Evolutionary conservation across 2,113 vertebrate genomes (phyloP).

Genomic region (Columba livia): DNA sequence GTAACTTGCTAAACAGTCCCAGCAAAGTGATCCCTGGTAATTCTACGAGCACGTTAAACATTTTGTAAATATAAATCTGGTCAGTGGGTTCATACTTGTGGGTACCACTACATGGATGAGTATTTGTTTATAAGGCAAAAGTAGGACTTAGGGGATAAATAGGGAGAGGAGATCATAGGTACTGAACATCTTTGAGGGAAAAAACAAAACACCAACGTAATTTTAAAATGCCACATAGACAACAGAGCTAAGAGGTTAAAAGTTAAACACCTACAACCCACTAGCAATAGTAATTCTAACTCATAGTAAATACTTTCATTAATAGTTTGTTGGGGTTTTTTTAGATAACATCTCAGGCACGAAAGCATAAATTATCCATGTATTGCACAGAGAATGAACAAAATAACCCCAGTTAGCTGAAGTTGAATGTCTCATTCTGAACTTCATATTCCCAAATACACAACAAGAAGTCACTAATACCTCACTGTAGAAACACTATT

Average conservation of each 20-base stretch:
- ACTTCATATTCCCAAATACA: neutral
- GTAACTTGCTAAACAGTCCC: neutral
- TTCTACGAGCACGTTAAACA: neutral
- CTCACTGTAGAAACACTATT: neutral
- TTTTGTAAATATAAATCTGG: neutral
- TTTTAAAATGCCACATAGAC: neutral
- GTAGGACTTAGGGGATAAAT: neutral
- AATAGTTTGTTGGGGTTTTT: neutral
- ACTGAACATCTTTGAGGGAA: neutral
- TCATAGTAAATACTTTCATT: neutral
- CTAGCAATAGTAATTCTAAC: neutral
- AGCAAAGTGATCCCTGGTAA: neutral
- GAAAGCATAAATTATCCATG: neutral
- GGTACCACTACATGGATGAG: neutral
- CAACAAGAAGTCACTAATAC: neutral
- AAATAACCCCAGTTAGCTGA: neutral
- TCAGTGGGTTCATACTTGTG: neutral
- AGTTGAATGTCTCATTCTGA: neutral
- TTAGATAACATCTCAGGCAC: neutral
- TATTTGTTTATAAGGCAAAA: neutral
- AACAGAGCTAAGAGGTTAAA: neutral
- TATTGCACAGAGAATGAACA: neutral
- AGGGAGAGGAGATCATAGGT: neutral
- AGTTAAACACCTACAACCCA: neutral
- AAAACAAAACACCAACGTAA: neutral